Conservation (phyloP, 2,113 vertebrate species). For the Eudyptes chrysolophus region DNA sequence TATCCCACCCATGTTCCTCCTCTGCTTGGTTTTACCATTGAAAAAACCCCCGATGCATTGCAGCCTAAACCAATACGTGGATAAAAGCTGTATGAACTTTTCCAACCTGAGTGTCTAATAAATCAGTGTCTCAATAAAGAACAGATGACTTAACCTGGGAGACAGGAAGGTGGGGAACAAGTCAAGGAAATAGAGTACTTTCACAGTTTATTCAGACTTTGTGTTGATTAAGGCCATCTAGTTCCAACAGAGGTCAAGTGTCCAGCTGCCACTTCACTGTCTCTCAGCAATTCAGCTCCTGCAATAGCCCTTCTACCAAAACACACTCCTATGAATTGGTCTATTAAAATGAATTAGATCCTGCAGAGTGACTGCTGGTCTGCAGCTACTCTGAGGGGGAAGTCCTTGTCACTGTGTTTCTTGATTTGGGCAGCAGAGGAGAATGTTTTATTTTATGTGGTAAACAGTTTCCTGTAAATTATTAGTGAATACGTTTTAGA, state of each 20-base stretch:
- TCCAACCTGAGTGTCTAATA: not conserved
- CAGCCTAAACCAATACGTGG: not conserved
- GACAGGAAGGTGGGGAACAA: not conserved
- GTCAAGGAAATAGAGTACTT: not conserved
- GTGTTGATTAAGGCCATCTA: conserved; percentile 11
- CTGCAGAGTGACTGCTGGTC: not conserved
- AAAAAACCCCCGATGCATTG: not conserved
- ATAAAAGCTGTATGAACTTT: not conserved
- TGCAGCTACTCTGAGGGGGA: not conserved
- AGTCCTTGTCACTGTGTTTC: not conserved
- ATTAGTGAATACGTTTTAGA: not conserved
- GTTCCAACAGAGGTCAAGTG: not conserved
- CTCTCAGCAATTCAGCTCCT: not conserved
- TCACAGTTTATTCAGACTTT: not conserved
- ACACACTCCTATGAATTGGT: not conserved
- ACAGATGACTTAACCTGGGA: not conserved
- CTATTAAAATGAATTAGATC: conserved; percentile 6
- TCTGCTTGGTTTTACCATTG: not conserved
- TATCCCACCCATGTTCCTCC: not conserved
- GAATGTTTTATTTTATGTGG: not conserved
- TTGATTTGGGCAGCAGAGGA: not conserved
- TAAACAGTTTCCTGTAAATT: not conserved
- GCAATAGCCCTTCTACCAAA: not conserved
- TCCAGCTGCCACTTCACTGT: not conserved
- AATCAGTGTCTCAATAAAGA: conserved; percentile 22